Evolutionary conservation across 2,113 vertebrate species (phyloP).

Genomic region (Scophthalmus maximus): DNA sequence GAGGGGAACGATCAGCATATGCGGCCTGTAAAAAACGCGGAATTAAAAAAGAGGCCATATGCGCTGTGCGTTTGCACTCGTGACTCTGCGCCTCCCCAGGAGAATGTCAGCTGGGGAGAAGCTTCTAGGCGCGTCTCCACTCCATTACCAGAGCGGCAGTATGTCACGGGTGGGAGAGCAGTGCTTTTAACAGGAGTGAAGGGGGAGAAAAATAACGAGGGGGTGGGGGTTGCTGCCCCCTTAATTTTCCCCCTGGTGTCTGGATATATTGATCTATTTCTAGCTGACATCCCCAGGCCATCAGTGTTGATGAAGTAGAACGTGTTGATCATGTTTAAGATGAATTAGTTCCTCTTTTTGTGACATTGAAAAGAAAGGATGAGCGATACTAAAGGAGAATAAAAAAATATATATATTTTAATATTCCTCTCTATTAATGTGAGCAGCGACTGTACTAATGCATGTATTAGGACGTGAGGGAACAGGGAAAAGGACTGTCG

Average conservation of each 20-base stretch:
- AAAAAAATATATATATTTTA: too few species aligned
- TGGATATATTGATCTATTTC: background rate
- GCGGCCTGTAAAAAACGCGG: background rate
- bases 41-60: constrained; percentile 1
- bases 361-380: too few species aligned
- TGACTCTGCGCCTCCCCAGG: background rate
- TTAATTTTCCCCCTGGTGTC: background rate
- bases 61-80: background rate
- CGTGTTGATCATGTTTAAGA: too few species aligned
- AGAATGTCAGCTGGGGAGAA: constrained; percentile 14
- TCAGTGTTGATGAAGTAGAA: too few species aligned
- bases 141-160: constrained; percentile 17
- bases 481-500: background rate
- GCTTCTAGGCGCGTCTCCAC: constrained; percentile 9
- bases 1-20: background rate
- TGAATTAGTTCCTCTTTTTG: too few species aligned
- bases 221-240: background rate
- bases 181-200: constrained; percentile 16
- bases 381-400: too few species aligned
- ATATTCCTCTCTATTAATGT: too few species aligned
- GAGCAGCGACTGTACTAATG: too few species aligned
- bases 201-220: background rate
- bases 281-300: too few species aligned
- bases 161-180: constrained; percentile 16
- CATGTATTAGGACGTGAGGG: too few species aligned